Evolutionary conservation across 2,888 invertebrate species (phyloP).

Genomic region (Calephelis perditalis): DNA sequence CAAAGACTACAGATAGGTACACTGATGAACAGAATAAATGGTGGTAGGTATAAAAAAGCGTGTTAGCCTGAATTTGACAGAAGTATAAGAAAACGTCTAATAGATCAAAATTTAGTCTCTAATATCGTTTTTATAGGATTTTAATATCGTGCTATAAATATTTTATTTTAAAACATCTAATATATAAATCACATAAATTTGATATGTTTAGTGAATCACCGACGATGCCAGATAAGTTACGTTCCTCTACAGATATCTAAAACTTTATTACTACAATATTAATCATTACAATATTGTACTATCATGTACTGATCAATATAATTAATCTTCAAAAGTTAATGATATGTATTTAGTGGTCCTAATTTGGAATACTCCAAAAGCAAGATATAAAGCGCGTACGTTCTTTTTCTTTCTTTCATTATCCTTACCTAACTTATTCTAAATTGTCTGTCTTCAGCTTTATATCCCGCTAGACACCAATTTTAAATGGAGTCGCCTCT

Average conservation of each 20-base stretch:
- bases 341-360: constrained; percentile 72
- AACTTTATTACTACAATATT: constrained; percentile 69
- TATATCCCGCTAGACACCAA: constrained; percentile 72
- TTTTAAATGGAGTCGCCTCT: constrained; percentile 73
- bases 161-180: constrained; percentile 14
- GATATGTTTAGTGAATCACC: constrained; percentile 74
- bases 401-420: constrained; percentile 61
- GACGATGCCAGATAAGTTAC: constrained; percentile 44
- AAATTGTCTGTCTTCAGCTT: constrained; percentile 51
- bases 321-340: constrained; percentile 57
- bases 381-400: constrained; percentile 77
- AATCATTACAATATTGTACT: constrained; percentile 73
- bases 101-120: constrained; percentile 4
- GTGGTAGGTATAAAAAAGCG: constrained; percentile 15
- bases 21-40: neutral
- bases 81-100: constrained; percentile 42
- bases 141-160: constrained; percentile 10
- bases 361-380: constrained; percentile 71
- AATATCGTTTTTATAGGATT: constrained; percentile 6
- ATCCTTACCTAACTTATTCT: constrained; percentile 43
- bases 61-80: constrained; percentile 73
- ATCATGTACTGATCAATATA: constrained; percentile 53
- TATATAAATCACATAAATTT: constrained; percentile 67
- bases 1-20: neutral
- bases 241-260: constrained; percentile 54